A percentile compares a stretch with the other conserved stretches of the same genome.
Evolutionary conservation across 2,797 vertebrate genomes (phyloP).

Genomic region (Pteropus rufus): DNA sequence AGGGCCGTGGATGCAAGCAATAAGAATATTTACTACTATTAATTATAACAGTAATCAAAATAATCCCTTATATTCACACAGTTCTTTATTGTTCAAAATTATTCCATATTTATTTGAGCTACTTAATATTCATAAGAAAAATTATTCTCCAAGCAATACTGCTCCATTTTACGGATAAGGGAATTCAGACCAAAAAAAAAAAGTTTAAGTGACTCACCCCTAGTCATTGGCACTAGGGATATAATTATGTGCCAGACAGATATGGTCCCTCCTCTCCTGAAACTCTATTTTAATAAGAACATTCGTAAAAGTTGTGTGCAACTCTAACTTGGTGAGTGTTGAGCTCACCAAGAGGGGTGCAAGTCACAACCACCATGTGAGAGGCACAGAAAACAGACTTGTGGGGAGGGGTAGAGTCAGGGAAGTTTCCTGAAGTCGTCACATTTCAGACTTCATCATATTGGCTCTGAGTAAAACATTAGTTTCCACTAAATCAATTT

Average conservation of each 20-base stretch:
- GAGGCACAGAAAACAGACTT: neutral
- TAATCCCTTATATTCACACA: neutral
- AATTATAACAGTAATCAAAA: neutral
- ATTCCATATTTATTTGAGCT: neutral
- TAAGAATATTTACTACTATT: neutral
- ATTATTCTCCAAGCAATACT: neutral
- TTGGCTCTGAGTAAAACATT: neutral
- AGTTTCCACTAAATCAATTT: neutral
- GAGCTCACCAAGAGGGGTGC: neutral
- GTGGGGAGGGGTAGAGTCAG: neutral
- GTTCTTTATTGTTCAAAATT: neutral
- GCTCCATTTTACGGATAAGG: neutral
- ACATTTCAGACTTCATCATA: neutral
- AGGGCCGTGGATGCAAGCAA: neutral
- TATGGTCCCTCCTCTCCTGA: neutral
- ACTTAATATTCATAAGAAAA: neutral
- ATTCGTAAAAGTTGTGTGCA: neutral
- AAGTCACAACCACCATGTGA: neutral
- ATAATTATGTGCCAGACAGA: neutral
- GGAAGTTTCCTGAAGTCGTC: neutral
- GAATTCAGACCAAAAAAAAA: neutral
- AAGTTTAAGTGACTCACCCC: neutral
- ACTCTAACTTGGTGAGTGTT: neutral
- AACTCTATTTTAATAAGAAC: neutral
- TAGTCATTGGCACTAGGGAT: neutral